phyloP scores from a whole-genome alignment of 2,113 vertebrate genomes.

The Microcebus tavaratra region DNA sequence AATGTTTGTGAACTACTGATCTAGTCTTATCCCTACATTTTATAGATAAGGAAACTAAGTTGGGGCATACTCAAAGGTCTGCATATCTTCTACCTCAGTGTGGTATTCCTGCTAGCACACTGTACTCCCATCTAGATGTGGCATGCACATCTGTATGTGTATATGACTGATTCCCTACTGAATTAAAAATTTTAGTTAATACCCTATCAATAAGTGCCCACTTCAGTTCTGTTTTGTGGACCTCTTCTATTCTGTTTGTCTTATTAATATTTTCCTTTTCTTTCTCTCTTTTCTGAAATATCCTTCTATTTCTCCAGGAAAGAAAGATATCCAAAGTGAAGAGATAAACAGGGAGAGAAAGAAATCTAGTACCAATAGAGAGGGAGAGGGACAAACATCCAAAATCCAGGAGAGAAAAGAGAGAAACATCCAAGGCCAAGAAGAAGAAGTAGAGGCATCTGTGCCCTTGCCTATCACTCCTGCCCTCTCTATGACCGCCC shows the following conservation, averaged over 20 bases:
- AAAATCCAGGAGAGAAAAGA: background rate
- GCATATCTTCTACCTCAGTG: fast-evolving
- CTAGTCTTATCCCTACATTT: background rate
- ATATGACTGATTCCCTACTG: background rate
- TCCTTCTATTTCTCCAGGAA: background rate
- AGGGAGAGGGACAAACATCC: background rate
- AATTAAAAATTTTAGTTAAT: background rate
- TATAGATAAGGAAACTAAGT: background rate
- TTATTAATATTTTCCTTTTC: background rate
- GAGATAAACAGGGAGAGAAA: background rate
- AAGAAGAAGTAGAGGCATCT: background rate
- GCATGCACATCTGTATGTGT: background rate
- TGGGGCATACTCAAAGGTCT: background rate
- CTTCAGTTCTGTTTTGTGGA: background rate
- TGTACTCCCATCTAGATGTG: fast-evolving
- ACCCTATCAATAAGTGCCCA: background rate
- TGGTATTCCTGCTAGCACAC: background rate
- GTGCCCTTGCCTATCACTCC: background rate
- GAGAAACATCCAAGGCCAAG: background rate
- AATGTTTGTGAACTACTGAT: background rate
- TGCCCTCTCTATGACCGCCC: no score
- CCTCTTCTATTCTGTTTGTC: background rate
- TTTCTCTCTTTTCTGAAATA: background rate
- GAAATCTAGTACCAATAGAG: background rate
- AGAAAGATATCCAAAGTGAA: background rate